phyloP scores from a whole-genome alignment of 2,888 invertebrate genomes.

The Melipona bicolor region DNA sequence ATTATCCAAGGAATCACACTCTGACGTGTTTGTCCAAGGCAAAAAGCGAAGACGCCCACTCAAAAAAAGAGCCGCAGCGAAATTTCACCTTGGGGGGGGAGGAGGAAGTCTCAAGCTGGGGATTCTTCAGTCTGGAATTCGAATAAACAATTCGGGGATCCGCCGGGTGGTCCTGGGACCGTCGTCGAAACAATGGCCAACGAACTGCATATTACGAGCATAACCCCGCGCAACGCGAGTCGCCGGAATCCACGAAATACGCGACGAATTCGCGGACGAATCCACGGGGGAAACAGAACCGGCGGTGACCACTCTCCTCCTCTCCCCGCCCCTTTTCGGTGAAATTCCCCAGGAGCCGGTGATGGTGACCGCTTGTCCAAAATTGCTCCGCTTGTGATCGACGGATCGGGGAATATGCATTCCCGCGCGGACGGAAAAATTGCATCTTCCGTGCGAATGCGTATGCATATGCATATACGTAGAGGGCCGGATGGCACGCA shows the following conservation, averaged over 20 bases:
- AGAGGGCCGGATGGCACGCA: conserved; percentile 3
- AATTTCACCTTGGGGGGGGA: background rate
- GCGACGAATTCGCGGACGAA: conserved; percentile 3
- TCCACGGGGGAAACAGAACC: background rate
- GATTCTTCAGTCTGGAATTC: background rate
- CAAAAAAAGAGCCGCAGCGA: background rate
- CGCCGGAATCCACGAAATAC: background rate
- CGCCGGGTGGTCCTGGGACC: background rate
- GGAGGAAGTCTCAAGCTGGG: no score
- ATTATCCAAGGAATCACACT: background rate
- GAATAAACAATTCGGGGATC: background rate
- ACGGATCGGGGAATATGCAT: conserved; percentile 45
- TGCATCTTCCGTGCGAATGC: conserved; percentile 33
- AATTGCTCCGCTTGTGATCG: conserved; percentile 58
- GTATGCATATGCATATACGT: conserved; percentile 58
- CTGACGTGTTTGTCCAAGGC: no score
- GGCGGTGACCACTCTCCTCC: no score
- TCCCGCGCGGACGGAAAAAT: conserved; percentile 32
- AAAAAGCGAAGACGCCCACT: background rate
- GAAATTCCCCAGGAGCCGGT: conserved; percentile 43
- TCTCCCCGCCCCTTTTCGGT: no score
- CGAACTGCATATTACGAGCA: background rate
- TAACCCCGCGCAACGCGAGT: background rate
- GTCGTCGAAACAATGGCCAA: background rate
- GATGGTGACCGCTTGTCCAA: conserved; percentile 45